These are phyloP conservation scores for Zygogramma bicolorata DNA, from an alignment of 2,888 invertebrate genomes.

Conservation along the genomic window DNA sequence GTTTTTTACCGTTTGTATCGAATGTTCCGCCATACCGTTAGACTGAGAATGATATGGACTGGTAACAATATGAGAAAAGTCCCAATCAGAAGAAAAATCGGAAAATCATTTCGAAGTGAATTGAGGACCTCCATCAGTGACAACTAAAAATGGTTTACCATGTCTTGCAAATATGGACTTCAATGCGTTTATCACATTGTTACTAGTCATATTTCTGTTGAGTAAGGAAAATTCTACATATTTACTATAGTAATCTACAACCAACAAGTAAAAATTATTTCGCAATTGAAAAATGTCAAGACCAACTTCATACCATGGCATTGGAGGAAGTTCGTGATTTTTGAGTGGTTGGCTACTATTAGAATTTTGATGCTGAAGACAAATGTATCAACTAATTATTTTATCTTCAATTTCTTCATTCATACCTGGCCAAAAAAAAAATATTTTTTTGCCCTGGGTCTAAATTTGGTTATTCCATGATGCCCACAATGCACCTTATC, in stretches of 20 bases:
- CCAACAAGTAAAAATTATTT: not conserved
- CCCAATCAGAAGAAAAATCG: not conserved
- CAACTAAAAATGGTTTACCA: not conserved
- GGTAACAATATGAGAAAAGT: not conserved
- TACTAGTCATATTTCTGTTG: not conserved
- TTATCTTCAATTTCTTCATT: not conserved
- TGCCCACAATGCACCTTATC: not conserved
- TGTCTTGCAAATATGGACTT: slow-evolving; percentile 4
- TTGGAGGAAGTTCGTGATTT: not conserved
- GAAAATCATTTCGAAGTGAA: not conserved
- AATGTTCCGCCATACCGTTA: not conserved
- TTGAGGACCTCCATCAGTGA: not conserved
- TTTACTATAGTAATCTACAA: not conserved
- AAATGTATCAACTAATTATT: not conserved
- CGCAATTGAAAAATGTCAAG: not conserved
- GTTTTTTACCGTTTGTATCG: not conserved
- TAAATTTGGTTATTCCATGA: too few species aligned
- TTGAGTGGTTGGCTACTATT: not conserved
- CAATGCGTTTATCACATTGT: not conserved
- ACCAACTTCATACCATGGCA: not conserved
- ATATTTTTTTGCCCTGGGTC: too few species aligned
- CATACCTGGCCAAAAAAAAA: not conserved
- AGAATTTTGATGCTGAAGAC: not conserved
- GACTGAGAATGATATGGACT: not conserved
- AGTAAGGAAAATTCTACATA: not conserved